Evolutionary conservation across 2,797 vertebrate species (phyloP).

Genomic region (Echeneis naucrates): DNA sequence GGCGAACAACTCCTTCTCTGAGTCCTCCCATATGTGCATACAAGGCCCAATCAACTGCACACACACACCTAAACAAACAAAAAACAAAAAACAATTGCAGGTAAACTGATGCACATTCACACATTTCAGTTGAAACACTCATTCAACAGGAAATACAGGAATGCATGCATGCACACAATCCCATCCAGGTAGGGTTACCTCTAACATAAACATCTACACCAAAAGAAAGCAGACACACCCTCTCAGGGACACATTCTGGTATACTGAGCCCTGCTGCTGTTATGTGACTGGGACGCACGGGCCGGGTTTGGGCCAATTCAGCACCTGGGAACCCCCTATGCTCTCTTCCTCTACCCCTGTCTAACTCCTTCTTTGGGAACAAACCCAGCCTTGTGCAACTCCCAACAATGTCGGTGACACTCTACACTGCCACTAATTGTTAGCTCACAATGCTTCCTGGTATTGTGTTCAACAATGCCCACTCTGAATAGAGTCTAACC

Average conservation of each 20-base stretch:
- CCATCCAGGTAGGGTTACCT: constrained; percentile 74
- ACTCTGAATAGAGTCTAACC: constrained; percentile 87
- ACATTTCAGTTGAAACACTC: constrained; percentile 46
- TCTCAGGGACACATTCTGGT: constrained; percentile 64
- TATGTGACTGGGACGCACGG: constrained; percentile 69
- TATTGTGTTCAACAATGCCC: constrained; percentile 86
- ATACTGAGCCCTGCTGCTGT: constrained; percentile 62
- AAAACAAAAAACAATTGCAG: constrained; percentile 37
- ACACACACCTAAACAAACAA: constrained; percentile 11
- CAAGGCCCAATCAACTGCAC: constrained; percentile 40
- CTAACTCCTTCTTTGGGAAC: constrained; percentile 81
- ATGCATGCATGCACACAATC: constrained; percentile 65
- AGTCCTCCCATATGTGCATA: constrained; percentile 39
- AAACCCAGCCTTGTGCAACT: constrained; percentile 84
- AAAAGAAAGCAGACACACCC: constrained; percentile 70
- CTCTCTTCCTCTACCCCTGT: constrained; percentile 69
- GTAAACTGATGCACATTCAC: constrained; percentile 60
- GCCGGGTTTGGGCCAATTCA: constrained; percentile 73
- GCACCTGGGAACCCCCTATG: constrained; percentile 79
- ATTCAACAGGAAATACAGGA: constrained; percentile 53
- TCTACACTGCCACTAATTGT: constrained; percentile 88
- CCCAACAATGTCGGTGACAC: constrained; percentile 88
- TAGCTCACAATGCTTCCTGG: constrained; percentile 86
- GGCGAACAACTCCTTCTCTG: constrained; percentile 47
- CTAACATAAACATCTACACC: constrained; percentile 75